phyloP scores from a whole-genome alignment of 1,140 invertebrate species.

The Hypsibius dujardini region DNA sequence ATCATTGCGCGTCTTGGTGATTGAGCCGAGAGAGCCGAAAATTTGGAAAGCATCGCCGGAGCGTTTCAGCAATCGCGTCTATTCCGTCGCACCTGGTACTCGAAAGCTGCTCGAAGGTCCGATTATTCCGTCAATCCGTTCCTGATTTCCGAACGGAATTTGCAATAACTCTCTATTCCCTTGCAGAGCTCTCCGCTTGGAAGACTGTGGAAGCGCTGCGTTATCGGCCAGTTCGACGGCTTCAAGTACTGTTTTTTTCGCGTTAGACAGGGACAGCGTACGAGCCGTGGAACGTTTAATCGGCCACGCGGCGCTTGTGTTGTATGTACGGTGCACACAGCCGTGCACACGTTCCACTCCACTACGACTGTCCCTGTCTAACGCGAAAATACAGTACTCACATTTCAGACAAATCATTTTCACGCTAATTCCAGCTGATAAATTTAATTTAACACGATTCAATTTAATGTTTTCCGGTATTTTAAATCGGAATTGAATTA shows the following conservation, averaged over 20 bases:
- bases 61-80: conserved; percentile 67
- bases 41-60: conserved; percentile 38
- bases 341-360: too few relatives aligned
- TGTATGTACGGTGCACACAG: too few relatives aligned
- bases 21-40: conserved; percentile 48
- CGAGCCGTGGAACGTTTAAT: conserved; percentile 18
- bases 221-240: conserved; percentile 52
- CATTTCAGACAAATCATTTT: too few relatives aligned
- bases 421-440: too few relatives aligned
- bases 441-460: too few relatives aligned
- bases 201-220: conserved; percentile 50
- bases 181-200: conserved; percentile 57
- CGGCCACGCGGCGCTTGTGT: too few relatives aligned
- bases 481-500: too few relatives aligned
- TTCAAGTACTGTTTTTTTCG: conserved; percentile 51
- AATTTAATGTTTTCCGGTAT: too few relatives aligned
- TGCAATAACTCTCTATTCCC: conserved; percentile 17
- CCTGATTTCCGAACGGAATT: too few relatives aligned
- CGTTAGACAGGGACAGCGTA: not conserved
- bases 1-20: conserved; percentile 52
- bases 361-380: too few relatives aligned
- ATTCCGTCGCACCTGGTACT: conserved; percentile 60
- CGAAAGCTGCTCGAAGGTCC: conserved; percentile 47
- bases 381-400: too few relatives aligned
- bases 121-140: conserved; percentile 20